phyloP scores from a whole-genome alignment of 2,113 vertebrate species.

The Capricornis sumatraensis region DNA sequence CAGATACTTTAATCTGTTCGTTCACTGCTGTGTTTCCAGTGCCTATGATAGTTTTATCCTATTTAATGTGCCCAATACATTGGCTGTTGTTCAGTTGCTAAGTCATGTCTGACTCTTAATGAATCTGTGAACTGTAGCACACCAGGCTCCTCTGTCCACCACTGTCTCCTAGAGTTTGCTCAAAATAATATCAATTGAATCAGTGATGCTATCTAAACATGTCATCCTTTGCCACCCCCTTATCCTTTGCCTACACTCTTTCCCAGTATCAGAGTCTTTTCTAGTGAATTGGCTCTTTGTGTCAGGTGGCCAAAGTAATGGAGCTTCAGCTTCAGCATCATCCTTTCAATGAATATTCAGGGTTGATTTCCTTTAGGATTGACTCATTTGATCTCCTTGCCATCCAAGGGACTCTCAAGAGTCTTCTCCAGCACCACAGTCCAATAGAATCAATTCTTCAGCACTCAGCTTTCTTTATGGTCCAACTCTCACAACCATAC shows the following conservation, averaged over 20 bases:
- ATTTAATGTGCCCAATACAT: not conserved
- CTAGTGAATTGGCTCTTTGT: not conserved
- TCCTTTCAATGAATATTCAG: not conserved
- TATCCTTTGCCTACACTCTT: not conserved
- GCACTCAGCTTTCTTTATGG: not conserved
- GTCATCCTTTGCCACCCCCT: not conserved
- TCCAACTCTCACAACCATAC: not conserved
- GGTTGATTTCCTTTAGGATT: not conserved
- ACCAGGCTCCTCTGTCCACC: not conserved
- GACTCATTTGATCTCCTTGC: not conserved
- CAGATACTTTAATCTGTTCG: not conserved
- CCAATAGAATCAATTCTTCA: not conserved
- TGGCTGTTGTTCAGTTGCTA: not conserved
- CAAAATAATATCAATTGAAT: not conserved
- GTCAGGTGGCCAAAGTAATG: not conserved
- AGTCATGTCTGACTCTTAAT: not conserved
- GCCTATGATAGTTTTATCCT: not conserved
- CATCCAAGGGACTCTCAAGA: not conserved
- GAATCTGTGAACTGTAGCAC: not conserved
- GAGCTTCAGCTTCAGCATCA: not conserved
- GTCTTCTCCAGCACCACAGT: not conserved
- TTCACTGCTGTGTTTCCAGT: not conserved
- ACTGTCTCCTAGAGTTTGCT: not conserved
- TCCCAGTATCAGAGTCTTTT: not conserved
- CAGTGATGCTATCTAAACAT: not conserved